Base-by-base conservation (phyloP, 1,140 invertebrate species). In the Heliconius hermathena region DNA sequence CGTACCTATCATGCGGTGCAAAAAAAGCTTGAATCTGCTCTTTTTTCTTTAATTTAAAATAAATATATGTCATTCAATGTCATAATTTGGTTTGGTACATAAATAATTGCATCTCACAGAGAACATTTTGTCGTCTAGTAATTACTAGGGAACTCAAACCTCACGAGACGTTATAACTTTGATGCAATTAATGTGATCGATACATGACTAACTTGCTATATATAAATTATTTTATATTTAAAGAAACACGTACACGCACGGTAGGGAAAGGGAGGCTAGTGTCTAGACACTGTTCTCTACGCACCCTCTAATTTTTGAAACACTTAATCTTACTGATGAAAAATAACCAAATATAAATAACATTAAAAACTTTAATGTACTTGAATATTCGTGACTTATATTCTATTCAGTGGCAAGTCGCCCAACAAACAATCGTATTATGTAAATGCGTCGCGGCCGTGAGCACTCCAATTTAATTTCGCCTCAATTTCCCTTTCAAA, bases 401-500 rank as follows among this genome's bases (percentile, higher is more conserved):
- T 66, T 66, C 26, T 22, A 66, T 66, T 66, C 60, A 66, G 60
- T 29, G 60, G 60, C 60, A 66, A 66, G 60, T 29, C 60, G 60
- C n/a, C 60, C 22, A 66, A 66, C 60, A 66, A 66, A 66, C 60
- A 75, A 29, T 75, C 74, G 74, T 60, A 60, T 60, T 20, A 22
- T 60, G 20, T 75, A 66, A 75, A 74, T 33, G 29, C 52, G 13
- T 57, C 26, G 13, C 52, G 20, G 52, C 73, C 46, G 26, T 33
- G 73, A 74, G 36, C 73, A 74, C 26, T 74, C 49, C 49, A 74
- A 74, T 74, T 57, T 74, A 74, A 46, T 57, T 57, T 36, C 8
- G 73, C 26, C 54, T 57, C 49, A 74, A 74, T 46, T 74, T 74
- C 52, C 49, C 60, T 66, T 66, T 57, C 73, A 36, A 36, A 33